Evolutionary conservation across 2,797 vertebrate genomes (phyloP).

Genomic region (Mus minutoides): DNA sequence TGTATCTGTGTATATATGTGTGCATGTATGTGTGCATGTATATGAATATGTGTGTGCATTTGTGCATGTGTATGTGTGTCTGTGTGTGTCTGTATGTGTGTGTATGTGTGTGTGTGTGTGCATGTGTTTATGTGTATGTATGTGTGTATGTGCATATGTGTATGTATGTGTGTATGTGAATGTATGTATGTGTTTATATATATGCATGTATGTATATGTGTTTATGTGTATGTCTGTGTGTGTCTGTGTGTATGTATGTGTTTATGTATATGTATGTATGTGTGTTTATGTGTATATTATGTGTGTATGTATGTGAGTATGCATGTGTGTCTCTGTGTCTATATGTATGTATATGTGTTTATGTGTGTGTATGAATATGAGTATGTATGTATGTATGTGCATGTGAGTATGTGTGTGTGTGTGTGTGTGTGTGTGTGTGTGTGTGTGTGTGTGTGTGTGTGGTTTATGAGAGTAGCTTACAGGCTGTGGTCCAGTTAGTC

Average conservation of each 20-base stretch:
- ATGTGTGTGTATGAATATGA: background rate
- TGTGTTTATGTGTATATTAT: background rate
- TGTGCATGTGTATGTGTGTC: background rate
- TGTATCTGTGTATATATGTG: background rate
- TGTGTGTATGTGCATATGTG: background rate
- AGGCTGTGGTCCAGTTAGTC: background rate
- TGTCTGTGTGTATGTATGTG: background rate
- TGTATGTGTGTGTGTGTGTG: background rate
- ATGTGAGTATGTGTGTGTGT: background rate
- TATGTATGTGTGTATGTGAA: background rate
- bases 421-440: background rate
- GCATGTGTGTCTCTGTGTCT: background rate
- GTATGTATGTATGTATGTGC: background rate
- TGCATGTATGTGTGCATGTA: background rate
- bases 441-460: background rate
- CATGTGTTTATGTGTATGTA: rapidly evolving
- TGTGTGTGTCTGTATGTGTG: background rate
- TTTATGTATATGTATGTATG: background rate
- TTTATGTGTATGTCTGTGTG: rapidly evolving
- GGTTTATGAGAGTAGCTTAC: background rate
- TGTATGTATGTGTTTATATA: background rate
- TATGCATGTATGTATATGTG: no score
- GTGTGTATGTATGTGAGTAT: no score
- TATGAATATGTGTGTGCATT: background rate
- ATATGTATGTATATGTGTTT: background rate